These are phyloP conservation scores for Turritopsis dohrnii DNA, from an alignment of 30 jellyfish, hydroid and myxozoan genomes.

Conservation along the genomic window DNA sequence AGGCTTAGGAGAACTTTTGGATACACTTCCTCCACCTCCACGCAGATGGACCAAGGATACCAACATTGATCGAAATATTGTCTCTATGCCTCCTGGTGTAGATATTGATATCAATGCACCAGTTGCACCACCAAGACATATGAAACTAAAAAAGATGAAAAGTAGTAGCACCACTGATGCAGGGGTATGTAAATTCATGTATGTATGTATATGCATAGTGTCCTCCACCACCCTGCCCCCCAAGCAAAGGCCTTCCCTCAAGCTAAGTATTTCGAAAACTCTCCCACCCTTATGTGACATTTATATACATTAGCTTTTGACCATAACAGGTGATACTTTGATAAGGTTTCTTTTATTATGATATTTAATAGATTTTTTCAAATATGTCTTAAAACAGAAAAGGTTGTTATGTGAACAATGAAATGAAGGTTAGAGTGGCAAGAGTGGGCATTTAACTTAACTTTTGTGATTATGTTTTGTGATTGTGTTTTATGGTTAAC, in stretches of 20 bases:
- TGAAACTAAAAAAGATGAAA: neutral
- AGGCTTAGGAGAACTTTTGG: constrained; percentile 69
- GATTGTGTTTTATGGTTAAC: too few relatives aligned
- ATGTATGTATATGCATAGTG: too few relatives aligned
- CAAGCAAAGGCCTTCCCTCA: too few relatives aligned
- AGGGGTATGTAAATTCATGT: too few relatives aligned
- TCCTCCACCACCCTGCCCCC: too few relatives aligned
- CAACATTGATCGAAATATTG: neutral
- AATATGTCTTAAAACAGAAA: neutral
- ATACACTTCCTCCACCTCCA: constrained; percentile 73
- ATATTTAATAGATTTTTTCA: neutral
- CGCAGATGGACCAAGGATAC: constrained; percentile 71
- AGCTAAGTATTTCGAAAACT: too few relatives aligned
- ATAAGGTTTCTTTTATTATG: too few relatives aligned
- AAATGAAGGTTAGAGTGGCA: neutral
- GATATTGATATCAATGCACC: neutral
- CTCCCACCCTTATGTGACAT: too few relatives aligned
- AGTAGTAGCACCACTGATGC: constrained; percentile 4
- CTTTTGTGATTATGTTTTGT: too few relatives aligned
- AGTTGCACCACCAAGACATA: constrained; percentile 20
- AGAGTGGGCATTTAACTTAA: too few relatives aligned
- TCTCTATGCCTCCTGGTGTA: constrained; percentile 16
- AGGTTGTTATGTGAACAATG: neutral
- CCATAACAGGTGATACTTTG: neutral
- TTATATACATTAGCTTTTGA: too few relatives aligned